These are phyloP conservation scores for Tachypleus tridentatus DNA, from an alignment of 1,140 invertebrate genomes.

Conservation along the genomic window DNA sequence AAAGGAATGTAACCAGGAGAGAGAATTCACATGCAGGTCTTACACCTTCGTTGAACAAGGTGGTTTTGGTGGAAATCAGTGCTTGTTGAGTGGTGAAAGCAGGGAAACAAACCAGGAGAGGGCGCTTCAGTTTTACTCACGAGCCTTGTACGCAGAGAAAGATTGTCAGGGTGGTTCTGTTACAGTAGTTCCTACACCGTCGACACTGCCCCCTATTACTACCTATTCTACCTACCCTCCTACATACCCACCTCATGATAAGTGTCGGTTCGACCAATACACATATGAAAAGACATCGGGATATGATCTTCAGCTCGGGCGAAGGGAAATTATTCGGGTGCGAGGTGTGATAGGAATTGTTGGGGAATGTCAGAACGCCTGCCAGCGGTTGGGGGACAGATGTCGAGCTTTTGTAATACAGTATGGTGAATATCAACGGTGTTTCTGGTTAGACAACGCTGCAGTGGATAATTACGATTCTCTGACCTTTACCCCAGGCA, in stretches of 20 bases:
- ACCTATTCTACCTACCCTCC: too few species aligned
- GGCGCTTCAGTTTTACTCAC: constrained; percentile 32
- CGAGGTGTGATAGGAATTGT: constrained; percentile 35
- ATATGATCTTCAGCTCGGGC: constrained; percentile 24
- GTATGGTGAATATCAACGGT: constrained; percentile 33
- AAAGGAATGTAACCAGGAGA: constrained; percentile 37
- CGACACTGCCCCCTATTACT: constrained; percentile 1
- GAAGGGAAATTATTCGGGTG: constrained; percentile 30
- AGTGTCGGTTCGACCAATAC: constrained; percentile 25
- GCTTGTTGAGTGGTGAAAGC: constrained; percentile 35
- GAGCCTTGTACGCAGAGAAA: constrained; percentile 35
- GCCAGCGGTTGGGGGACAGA: constrained; percentile 33
- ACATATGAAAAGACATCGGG: constrained; percentile 38
- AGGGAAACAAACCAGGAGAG: constrained; percentile 31
- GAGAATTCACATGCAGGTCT: constrained; percentile 39
- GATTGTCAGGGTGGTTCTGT: constrained; percentile 26
- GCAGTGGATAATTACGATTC: constrained; percentile 32
- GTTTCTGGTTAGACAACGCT: constrained; percentile 33
- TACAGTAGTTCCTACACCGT: background rate
- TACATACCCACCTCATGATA: background rate
- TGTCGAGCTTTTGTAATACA: constrained; percentile 37
- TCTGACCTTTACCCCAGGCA: constrained; percentile 29
- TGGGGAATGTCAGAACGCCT: constrained; percentile 36
- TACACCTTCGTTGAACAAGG: constrained; percentile 35
- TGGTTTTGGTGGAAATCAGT: constrained; percentile 24